These are phyloP conservation scores for Actias luna DNA, from an alignment of 2,888 invertebrate species.

Conservation along the genomic window DNA sequence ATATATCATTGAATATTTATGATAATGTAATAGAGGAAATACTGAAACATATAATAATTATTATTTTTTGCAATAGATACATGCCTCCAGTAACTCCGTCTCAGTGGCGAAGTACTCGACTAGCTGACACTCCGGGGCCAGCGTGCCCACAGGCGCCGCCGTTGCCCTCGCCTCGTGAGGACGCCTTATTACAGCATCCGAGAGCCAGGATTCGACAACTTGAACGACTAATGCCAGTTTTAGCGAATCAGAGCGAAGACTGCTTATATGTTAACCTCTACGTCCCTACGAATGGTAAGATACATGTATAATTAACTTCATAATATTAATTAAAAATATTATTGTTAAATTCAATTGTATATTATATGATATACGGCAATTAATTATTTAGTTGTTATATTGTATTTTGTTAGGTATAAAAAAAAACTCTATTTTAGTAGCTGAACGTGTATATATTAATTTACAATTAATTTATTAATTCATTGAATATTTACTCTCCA, in stretches of 20 bases:
- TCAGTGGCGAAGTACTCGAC: constrained; percentile 90
- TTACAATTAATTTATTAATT: too few species aligned
- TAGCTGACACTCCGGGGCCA: constrained; percentile 91
- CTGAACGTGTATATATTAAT: too few species aligned
- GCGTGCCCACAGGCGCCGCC: constrained; percentile 93
- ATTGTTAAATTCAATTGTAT: too few species aligned
- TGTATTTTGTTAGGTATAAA: too few species aligned
- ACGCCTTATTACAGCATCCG: constrained; percentile 88
- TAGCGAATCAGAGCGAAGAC: constrained; percentile 97
- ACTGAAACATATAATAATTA: neutral
- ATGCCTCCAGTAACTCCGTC: constrained; percentile 97
- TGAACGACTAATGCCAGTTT: constrained; percentile 90
- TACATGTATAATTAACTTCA: too few species aligned
- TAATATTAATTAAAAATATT: too few species aligned
- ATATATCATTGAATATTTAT: neutral
- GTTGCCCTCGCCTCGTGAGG: constrained; percentile 72
- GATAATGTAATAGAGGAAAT: neutral
- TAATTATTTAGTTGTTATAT: too few species aligned
- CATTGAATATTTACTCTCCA: too few species aligned
- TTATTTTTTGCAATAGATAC: constrained; percentile 79
- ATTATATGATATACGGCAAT: too few species aligned
- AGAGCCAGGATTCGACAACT: constrained; percentile 92
- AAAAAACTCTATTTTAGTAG: too few species aligned
- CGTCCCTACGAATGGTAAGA: constrained; percentile 87
- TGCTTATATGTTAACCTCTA: constrained; percentile 98